phyloP scores from a whole-genome alignment of 2,888 invertebrate species.

The Lobophora halterata region DNA sequence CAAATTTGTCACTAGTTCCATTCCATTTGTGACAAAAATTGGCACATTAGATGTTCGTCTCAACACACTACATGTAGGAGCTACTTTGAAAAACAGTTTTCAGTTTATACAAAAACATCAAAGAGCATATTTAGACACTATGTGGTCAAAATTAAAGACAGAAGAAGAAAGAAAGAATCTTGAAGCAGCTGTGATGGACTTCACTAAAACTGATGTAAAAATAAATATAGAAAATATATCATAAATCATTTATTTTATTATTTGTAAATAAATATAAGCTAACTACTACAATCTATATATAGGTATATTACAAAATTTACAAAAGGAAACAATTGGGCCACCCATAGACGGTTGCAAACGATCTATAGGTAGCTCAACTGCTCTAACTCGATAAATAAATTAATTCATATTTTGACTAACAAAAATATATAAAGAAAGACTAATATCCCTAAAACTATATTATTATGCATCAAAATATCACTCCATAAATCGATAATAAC shows the following conservation, averaged over 20 bases:
- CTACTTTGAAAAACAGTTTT: conserved; percentile 90
- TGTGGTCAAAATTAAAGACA: conserved; percentile 82
- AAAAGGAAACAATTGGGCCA: too few relatives aligned
- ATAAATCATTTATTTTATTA: conserved; percentile 29
- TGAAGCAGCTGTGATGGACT: conserved; percentile 70
- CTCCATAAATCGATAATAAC: too few relatives aligned
- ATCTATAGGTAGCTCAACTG: too few relatives aligned
- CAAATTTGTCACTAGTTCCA: conserved; percentile 83
- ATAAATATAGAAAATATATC: conserved; percentile 67
- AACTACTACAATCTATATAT: conserved; percentile 1
- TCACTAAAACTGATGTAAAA: conserved; percentile 68
- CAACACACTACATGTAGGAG: conserved; percentile 86
- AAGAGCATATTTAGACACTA: conserved; percentile 82
- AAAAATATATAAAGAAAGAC: too few relatives aligned
- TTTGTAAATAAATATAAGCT: neutral
- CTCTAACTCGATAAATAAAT: too few relatives aligned
- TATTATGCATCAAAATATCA: too few relatives aligned
- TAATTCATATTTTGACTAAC: too few relatives aligned
- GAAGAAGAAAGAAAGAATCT: conserved; percentile 82
- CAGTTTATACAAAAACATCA: conserved; percentile 86
- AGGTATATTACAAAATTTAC: conserved; percentile 5
- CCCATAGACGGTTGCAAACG: too few relatives aligned
- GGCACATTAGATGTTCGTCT: conserved; percentile 82
- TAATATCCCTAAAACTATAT: too few relatives aligned
- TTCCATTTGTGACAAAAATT: conserved; percentile 86